Evolutionary conservation across 1,140 invertebrate genomes (phyloP), one percentile per base, ranked within the genome.

Genomic region (Zaprionus camerounensis): DNA sequence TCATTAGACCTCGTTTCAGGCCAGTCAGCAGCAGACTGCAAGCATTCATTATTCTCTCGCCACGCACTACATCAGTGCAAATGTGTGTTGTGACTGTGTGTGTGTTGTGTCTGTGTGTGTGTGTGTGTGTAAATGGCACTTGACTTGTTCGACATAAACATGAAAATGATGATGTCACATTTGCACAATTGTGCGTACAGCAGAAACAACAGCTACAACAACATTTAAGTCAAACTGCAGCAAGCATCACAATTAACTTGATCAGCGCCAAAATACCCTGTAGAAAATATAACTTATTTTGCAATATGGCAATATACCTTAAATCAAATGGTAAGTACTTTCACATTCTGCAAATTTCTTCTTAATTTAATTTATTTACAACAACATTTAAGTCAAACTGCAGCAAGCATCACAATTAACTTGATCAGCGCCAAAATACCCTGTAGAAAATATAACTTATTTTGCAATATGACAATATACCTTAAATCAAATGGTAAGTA

Each of bases 101-200:
- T 65, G 20, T 51, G 63, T n/a, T 59, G 56, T 67, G 31, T 71
- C 76, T 74, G 83, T 71, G 83, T 65, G 20, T 51, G 63, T 59
- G 56, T 67, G 31, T 71, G 79, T 74, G 83, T 71, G 83, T 72
- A 83, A 88, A 71, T 83, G 84, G 84, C 84, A 88, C 84, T 88
- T 87, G 84, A 87, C 84, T 87, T 87, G 84, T 81, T 78, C 84
- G 81, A 90, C 84, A 87, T 87, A 87, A 87, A 87, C 84, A 87
- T 84, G 84, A 84, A 88, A 87, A 87, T 87, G 84, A 87, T 87
- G 84, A 87, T 87, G 84, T 87, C 84, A 87, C 84, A 87, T 87
- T 87, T 88, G 84, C 84, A 87, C 84, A 90, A 87, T 87, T 87
- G 84, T 87, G 84, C 85, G 84, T 87, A 88, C 81, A 74, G 58